Conservation (phyloP, 2,797 vertebrate species). For the Sebastes minor region DNA sequence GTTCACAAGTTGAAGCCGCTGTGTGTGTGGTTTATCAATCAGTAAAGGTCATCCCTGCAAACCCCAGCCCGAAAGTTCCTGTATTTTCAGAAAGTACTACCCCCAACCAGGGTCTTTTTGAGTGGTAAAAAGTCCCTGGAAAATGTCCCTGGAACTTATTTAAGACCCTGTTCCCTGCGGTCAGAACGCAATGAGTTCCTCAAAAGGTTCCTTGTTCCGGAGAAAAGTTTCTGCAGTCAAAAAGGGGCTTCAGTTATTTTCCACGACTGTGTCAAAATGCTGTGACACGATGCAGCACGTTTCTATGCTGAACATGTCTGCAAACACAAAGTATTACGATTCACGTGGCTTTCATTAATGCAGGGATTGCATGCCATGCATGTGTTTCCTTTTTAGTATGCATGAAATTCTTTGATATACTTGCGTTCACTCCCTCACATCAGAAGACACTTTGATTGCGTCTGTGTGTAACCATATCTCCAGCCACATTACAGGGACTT, state of each 20-base stretch:
- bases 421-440: not conserved
- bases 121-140: accelerated
- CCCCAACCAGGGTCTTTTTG: not conserved
- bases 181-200: not conserved
- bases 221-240: not conserved
- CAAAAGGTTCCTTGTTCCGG: not conserved
- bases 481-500: constrained; percentile 23
- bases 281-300: not conserved
- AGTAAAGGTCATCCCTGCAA: no score
- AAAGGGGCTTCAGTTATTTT: not conserved
- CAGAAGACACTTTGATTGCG: constrained; percentile 2
- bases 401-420: constrained; percentile 39
- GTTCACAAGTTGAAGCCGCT: no score
- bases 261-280: not conserved
- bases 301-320: not conserved
- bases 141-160: not conserved
- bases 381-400: constrained; percentile 24
- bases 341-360: constrained; percentile 16
- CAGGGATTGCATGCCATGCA: not conserved
- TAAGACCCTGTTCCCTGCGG: not conserved
- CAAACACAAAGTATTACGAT: not conserved
- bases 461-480: constrained; percentile 25
- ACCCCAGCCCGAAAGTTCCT: no score
- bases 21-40: no score
- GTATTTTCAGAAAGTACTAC: no score